Evolutionary conservation across 1,140 invertebrate genomes (phyloP).

Genomic region (Riptortus pedestris): DNA sequence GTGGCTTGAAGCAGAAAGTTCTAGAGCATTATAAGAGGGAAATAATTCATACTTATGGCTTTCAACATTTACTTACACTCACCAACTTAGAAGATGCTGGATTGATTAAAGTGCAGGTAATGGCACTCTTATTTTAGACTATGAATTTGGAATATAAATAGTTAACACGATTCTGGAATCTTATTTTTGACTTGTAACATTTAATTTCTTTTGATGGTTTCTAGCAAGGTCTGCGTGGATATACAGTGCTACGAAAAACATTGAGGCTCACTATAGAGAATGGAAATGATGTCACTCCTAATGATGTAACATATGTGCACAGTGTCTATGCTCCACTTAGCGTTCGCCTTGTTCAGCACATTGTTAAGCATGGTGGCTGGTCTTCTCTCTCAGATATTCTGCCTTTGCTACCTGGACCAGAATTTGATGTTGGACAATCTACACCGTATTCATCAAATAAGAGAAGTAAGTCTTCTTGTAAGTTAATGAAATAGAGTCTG

Average conservation of each 20-base stretch:
- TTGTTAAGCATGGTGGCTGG: conserved; percentile 76
- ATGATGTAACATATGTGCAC: conserved; percentile 87
- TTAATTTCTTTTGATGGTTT: no score
- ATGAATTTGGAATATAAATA: background rate
- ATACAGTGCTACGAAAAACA: conserved; percentile 45
- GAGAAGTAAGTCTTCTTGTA: conserved; percentile 22
- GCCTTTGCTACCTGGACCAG: conserved; percentile 51
- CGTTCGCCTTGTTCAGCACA: conserved; percentile 72
- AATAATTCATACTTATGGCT: conserved; percentile 83
- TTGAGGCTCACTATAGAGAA: conserved; percentile 78
- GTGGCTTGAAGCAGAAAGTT: conserved; percentile 81
- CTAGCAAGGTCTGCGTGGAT: conserved; percentile 33
- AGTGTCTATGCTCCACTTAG: conserved; percentile 91
- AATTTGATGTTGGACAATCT: conserved; percentile 44
- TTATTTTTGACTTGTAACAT: background rate
- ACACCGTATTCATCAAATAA: conserved; percentile 34
- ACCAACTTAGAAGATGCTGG: conserved; percentile 82
- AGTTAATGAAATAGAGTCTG: no score
- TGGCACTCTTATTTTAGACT: conserved; percentile 3
- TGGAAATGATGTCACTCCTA: conserved; percentile 68
- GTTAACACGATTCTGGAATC: no score
- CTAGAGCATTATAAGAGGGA: conserved; percentile 88
- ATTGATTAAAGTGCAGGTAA: conserved; percentile 57
- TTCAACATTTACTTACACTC: conserved; percentile 70
- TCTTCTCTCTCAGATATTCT: conserved; percentile 56